Evolutionary conservation across 2,113 vertebrate species (phyloP).

Genomic region (Mus spicilegus): DNA sequence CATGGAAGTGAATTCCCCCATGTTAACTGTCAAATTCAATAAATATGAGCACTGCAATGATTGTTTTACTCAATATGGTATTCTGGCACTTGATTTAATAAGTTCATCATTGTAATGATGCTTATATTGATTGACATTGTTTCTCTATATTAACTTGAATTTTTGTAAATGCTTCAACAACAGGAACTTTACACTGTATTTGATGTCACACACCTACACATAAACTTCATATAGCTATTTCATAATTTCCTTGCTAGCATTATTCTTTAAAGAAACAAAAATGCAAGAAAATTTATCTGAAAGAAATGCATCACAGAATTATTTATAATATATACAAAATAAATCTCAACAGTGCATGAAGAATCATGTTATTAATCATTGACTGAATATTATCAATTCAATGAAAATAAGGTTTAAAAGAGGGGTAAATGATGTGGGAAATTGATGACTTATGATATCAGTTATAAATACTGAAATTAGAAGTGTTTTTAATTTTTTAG

Average conservation of each 20-base stretch:
- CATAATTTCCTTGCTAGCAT: not conserved
- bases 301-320: not conserved
- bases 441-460: not conserved
- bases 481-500: not conserved
- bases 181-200: not conserved
- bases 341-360: not conserved
- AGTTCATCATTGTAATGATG: not conserved
- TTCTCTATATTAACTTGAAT: not conserved
- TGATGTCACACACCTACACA: not conserved
- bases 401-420: not conserved
- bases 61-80: not conserved
- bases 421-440: not conserved
- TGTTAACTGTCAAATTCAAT: not conserved
- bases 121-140: not conserved
- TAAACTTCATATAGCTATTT: not conserved
- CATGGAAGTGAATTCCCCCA: not conserved
- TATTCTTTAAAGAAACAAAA: not conserved
- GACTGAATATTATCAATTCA: not conserved
- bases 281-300: not conserved
- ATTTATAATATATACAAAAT: not conserved
- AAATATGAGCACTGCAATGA: not conserved
- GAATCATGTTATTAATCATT: not conserved
- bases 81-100: not conserved
- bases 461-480: not conserved
- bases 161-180: not conserved